Base-by-base conservation (phyloP, 2,113 vertebrate species). In the Oxyruncus cristatus region DNA sequence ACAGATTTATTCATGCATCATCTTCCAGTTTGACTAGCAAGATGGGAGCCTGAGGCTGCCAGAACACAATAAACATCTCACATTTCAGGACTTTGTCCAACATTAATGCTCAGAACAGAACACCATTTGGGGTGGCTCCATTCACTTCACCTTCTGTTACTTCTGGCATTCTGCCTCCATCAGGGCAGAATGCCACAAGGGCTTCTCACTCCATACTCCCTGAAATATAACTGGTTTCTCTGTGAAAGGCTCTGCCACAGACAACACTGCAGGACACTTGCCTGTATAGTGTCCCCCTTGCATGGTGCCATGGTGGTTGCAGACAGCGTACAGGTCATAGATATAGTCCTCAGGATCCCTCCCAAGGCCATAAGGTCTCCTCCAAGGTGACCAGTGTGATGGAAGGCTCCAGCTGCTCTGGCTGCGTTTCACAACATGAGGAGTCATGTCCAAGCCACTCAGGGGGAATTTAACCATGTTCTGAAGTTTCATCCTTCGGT, bases 271-370 rank as follows among this genome's bases (percentile, higher is more conserved):
- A 88, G 91, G 42, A n/a, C 41, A 85, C 93, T 98, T 97, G 98
- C 99, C 99, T 98, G 99, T 99, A 91, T 99, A 99, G 92, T 99
- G 99, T 23, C 99, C 99, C 42, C 99, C 99, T 95, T 99, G 99
- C 99, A 99, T 99, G 97, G 98, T 99, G 85, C 99, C 99, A 8
- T 99, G 99, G 94, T 99, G 99, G 95, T 99, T 99, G 96, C 99
- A 99, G 93, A 99, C 99, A 30, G 99, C 99, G 18, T 99, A 99
- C 82, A 99, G 97, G 97, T 99, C 99, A 46, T 99, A 99, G 92
- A 99, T 98, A 93, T 98, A 99, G 96, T 99, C 99, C 97, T 99
- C 99, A 3, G 99, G 99, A 97, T 99, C 99, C 47, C 99, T 98
- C 27, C 99, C 99, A 1, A 99, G 98, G 55, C 99, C 99, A 1